Evolutionary conservation across 2,113 vertebrate genomes (phyloP).

Genomic region (Cyanoramphus novaezelandiae): DNA sequence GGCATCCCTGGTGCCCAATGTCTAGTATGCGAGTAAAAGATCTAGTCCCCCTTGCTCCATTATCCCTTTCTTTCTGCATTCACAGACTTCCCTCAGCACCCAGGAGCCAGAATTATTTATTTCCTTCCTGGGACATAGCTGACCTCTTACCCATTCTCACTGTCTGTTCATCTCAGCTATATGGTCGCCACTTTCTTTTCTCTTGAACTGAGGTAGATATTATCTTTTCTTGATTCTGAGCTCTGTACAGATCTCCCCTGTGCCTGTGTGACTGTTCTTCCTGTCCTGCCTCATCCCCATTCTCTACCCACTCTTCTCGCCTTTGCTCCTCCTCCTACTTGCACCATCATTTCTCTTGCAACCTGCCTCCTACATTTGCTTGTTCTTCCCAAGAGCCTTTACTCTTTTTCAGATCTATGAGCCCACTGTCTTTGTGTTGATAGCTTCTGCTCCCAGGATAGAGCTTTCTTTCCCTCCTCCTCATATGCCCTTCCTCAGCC

Average conservation of each 20-base stretch:
- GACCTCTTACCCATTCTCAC: neutral
- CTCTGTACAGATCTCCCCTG: neutral
- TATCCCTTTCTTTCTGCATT: neutral
- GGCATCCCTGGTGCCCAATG: neutral
- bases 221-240: neutral
- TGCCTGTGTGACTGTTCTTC: neutral
- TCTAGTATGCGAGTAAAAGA: neutral
- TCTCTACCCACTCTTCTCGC: slow-evolving; percentile 14
- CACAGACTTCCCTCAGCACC: neutral
- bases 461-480: slow-evolving; percentile 32
- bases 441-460: slow-evolving; percentile 1
- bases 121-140: neutral
- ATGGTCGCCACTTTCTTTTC: neutral
- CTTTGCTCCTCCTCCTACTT: slow-evolving; percentile 16
- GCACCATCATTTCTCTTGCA: slow-evolving; percentile 1
- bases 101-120: neutral
- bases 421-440: neutral
- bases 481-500: slow-evolving; percentile 16
- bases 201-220: neutral
- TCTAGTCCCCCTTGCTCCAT: neutral
- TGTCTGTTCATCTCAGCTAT: neutral
- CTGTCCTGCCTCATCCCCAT: neutral
- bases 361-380: slow-evolving; percentile 1
- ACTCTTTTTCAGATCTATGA: neutral
- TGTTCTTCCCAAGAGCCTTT: neutral